Percentiles rank a stretch among this genome's conserved stretches.
phyloP scores from a whole-genome alignment of 2,113 vertebrate genomes.

The Nicator chloris region DNA sequence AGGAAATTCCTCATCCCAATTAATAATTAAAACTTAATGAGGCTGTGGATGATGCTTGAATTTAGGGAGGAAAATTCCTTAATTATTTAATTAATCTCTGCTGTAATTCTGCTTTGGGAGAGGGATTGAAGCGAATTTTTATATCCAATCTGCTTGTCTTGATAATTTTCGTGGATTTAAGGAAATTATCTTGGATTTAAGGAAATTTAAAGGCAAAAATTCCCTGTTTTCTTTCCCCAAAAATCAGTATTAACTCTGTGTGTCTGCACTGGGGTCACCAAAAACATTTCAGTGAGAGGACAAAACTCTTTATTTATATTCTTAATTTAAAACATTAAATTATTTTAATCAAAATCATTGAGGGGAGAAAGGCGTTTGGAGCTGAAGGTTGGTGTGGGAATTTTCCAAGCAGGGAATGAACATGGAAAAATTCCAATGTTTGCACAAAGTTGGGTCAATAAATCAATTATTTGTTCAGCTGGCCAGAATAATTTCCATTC shows the following conservation, averaged over 20 bases:
- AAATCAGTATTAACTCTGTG: slow-evolving; percentile 68
- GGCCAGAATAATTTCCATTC: not conserved
- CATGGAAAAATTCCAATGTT: not conserved
- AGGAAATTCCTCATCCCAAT: not conserved
- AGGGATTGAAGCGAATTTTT: not conserved
- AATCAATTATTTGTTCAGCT: not conserved
- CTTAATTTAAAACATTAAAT: not conserved
- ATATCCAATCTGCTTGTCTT: not conserved
- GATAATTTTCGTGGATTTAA: not conserved
- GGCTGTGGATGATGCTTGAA: not conserved
- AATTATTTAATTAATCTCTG: not conserved
- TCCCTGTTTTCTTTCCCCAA: not conserved
- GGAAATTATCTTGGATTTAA: not conserved
- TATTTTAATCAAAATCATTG: not conserved
- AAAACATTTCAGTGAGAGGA: slow-evolving; percentile 10
- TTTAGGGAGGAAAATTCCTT: not conserved
- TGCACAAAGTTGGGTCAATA: not conserved
- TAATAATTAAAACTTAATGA: not conserved
- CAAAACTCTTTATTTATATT: not conserved
- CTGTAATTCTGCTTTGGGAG: not conserved
- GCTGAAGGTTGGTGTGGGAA: not conserved
- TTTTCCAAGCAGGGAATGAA: not conserved
- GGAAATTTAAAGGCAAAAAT: not conserved
- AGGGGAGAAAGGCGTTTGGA: not conserved
- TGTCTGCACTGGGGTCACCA: slow-evolving; percentile 42